These are phyloP conservation scores for Drosophila funebris DNA, from an alignment of 1,140 invertebrate genomes.

Conservation along the genomic window DNA sequence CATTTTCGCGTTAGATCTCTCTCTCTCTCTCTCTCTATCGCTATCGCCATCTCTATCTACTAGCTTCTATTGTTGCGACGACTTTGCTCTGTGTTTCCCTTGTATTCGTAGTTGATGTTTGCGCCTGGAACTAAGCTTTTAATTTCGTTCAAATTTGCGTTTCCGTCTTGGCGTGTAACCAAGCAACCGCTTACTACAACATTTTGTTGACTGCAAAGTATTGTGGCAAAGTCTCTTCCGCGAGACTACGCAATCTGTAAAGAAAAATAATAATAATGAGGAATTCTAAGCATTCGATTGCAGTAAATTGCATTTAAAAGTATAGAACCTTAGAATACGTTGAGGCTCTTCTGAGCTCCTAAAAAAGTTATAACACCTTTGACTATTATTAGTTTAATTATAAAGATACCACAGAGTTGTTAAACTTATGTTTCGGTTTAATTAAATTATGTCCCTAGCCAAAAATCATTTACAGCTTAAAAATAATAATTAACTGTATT, in stretches of 20 bases:
- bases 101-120: slow-evolving; percentile 22
- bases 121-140: slow-evolving; percentile 25
- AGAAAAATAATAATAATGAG: neutral
- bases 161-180: slow-evolving; percentile 38
- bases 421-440: no score
- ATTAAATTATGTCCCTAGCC: neutral
- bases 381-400: no score
- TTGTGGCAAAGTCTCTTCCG: slow-evolving; percentile 2
- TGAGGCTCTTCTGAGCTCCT: no score
- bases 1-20: no score
- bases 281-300: neutral
- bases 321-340: no score
- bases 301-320: no score
- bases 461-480: neutral
- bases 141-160: slow-evolving; percentile 49
- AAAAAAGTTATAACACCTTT: no score
- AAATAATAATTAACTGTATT: slow-evolving; percentile 13
- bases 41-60: neutral
- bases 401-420: no score
- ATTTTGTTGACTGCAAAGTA: slow-evolving; percentile 14
- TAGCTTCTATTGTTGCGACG: neutral
- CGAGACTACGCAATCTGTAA: neutral
- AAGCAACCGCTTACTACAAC: slow-evolving; percentile 28
- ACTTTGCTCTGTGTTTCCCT: neutral
- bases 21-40: neutral